Evolutionary conservation across 1,140 invertebrate species (phyloP), one percentile per base, ranked within the genome.

Genomic region (Heliconius hermathena): DNA sequence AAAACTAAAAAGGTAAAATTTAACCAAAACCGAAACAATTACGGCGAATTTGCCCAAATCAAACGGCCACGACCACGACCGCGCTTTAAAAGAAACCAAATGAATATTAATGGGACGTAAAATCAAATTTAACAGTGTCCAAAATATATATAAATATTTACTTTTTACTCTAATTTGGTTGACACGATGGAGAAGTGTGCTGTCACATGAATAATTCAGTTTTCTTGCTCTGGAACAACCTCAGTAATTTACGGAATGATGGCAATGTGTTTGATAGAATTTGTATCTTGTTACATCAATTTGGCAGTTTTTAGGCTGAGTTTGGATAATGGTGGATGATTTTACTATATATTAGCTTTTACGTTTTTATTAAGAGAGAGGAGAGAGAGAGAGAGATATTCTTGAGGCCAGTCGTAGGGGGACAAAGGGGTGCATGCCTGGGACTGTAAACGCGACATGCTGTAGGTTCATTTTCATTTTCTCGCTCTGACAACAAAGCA

Each of bases 101-200:
- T 66, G 60, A 66, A 66, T 66, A 66, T 66, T 66, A 26, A 66
- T 66, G 9, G 4, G 26, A 66, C 22, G 26, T 66, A 26, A n/a
- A 60, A 60, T 60, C 22, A 60, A 60, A 60, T 60, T 66, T 66
- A 66, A 66, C 60, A 66, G 60, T 66, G 60, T 66, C 26, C 60
- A n/a, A 66, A 66, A 66, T 66, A 66, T 66, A 66, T 29, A 22
- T 26, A 66, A 66, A 66, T 66, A 29, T 66, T 66, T 29, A 66
- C 22, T 29, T 66, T 66, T 66, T 66, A 26, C 22, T 66, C 2
- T 66, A 29, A n/a, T 26, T 29, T 29, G 22, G 54, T 22, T 66
- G 60, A 66, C 60, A 66, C 22, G 60, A 16, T 4, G 11, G 60
- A 29, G 22, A 16, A 60, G 20, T 60, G n/a, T 26, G 57, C 9